Conservation (phyloP, 2,888 invertebrate genomes). For the Caenorhabditis wallacei region DNA sequence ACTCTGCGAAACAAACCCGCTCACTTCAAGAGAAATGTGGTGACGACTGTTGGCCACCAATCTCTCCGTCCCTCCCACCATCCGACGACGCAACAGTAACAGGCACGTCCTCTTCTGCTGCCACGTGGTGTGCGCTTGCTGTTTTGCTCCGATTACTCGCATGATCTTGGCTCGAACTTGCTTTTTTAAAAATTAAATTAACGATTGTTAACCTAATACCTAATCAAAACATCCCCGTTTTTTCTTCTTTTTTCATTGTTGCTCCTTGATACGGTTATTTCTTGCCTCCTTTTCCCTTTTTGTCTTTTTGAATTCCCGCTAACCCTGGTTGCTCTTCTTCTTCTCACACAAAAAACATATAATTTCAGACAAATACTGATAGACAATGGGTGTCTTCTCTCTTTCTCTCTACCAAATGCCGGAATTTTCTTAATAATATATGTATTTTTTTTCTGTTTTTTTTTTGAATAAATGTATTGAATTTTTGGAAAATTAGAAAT, state of each 20-base stretch:
- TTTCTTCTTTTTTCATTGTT: conserved; percentile 39
- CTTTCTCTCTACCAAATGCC: conserved; percentile 12
- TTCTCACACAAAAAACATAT: conserved; percentile 4
- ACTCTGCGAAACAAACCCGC: conserved; percentile 75
- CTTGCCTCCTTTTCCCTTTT: conserved; percentile 3
- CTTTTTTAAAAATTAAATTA: not conserved
- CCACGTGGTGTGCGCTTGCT: conserved; percentile 42
- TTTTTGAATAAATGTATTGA: not conserved
- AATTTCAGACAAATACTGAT: conserved; percentile 35
- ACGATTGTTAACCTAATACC: not conserved
- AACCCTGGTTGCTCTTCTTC: not conserved
- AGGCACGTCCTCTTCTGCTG: conserved; percentile 36
- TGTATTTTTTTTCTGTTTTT: no score
- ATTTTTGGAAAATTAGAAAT: no score
- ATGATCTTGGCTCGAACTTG: conserved; percentile 9
- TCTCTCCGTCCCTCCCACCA: conserved; percentile 41
- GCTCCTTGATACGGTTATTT: conserved; percentile 40
- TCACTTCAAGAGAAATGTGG: conserved; percentile 78
- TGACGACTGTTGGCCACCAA: conserved; percentile 80
- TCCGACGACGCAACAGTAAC: conserved; percentile 39
- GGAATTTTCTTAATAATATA: conserved; percentile 26
- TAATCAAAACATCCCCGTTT: conserved; percentile 1
- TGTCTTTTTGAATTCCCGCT: not conserved
- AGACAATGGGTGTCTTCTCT: conserved; percentile 29
- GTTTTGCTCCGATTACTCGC: conserved; percentile 36